These are phyloP conservation scores for Eilema griseolum DNA, from an alignment of 2,888 invertebrate genomes.

Conservation along the genomic window DNA sequence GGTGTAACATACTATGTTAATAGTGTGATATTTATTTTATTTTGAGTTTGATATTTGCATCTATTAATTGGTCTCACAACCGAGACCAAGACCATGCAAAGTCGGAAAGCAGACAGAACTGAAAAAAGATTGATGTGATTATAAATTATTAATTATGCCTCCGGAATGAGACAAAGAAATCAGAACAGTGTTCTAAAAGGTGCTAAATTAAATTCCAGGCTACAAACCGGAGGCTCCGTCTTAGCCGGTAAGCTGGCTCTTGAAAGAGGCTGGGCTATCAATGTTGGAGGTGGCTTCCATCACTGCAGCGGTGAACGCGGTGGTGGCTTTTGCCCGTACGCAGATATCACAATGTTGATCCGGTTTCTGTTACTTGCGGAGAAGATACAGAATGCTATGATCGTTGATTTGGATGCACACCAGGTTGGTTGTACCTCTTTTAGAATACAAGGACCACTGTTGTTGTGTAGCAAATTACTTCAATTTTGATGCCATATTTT, in stretches of 20 bases:
- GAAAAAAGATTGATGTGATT: no score
- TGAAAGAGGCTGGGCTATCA: constrained; percentile 95
- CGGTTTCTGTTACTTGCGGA: constrained; percentile 88
- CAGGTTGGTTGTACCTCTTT: constrained; percentile 85
- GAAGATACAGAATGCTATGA: constrained; percentile 91
- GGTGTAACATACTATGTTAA: no score
- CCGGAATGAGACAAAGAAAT: no score
- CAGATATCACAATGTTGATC: constrained; percentile 94
- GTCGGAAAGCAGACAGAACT: no score
- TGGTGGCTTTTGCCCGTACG: constrained; percentile 96
- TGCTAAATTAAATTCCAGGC: constrained; percentile 69
- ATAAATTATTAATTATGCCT: no score
- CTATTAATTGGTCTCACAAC: no score
- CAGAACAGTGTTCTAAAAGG: no score
- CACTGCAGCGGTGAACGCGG: constrained; percentile 93
- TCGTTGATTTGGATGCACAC: constrained; percentile 96
- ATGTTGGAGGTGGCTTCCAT: constrained; percentile 97
- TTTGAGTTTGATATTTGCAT: no score
- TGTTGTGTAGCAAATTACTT: no score
- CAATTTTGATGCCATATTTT: no score
- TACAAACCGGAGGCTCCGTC: constrained; percentile 94
- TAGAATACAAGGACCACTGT: neutral
- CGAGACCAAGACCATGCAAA: no score
- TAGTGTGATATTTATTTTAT: no score
- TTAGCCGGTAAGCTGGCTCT: constrained; percentile 94